Conservation (phyloP, 2,888 invertebrate species). For the Zhengitettix transpicula region DNA sequence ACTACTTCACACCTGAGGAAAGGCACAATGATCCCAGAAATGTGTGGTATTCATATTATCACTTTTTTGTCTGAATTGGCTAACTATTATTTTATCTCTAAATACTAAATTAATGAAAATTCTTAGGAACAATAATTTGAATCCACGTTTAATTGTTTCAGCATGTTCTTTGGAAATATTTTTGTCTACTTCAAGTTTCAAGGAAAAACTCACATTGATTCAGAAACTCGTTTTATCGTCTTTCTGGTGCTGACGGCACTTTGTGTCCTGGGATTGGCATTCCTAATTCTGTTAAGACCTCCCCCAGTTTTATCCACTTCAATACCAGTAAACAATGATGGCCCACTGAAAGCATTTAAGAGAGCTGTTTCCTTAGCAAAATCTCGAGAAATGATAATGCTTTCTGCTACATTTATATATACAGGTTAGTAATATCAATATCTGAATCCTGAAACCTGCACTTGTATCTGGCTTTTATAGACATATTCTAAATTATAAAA, state of each 20-base stretch:
- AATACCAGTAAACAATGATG: conserved; percentile 22
- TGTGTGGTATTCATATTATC: too few relatives aligned
- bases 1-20: too few relatives aligned
- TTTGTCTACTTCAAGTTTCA: conserved; percentile 87
- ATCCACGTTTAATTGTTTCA: conserved; percentile 32
- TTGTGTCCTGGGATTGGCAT: conserved; percentile 51
- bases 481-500: too few relatives aligned
- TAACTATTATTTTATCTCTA: too few relatives aligned
- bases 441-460: not conserved
- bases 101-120: too few relatives aligned
- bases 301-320: conserved; percentile 19
- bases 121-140: too few relatives aligned
- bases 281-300: conserved; percentile 45
- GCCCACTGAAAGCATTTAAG: conserved; percentile 50
- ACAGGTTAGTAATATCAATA: conserved; percentile 45
- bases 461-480: too few relatives aligned
- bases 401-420: conserved; percentile 76
- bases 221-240: conserved; percentile 53
- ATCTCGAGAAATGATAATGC: conserved; percentile 67
- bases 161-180: conserved; percentile 86
- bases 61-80: too few relatives aligned
- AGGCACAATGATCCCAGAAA: too few relatives aligned
- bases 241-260: conserved; percentile 56
- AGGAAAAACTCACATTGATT: conserved; percentile 56
- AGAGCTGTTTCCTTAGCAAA: conserved; percentile 60